Evolutionary conservation across 2,113 vertebrate genomes (phyloP).

Genomic region (Rana temporaria): DNA sequence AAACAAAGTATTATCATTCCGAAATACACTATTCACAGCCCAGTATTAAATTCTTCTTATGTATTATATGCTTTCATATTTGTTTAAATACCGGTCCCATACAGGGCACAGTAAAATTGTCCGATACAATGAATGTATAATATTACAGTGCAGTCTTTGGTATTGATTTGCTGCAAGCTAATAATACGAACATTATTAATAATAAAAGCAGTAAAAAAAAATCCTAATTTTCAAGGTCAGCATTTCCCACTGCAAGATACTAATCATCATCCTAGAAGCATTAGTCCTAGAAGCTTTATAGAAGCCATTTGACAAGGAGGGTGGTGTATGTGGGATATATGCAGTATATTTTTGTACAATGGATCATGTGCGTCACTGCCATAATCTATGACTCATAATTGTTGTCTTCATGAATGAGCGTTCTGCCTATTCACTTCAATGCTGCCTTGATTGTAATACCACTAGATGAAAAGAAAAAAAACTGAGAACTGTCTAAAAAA

Average conservation of each 20-base stretch:
- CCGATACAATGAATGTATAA: no score
- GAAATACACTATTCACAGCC: no score
- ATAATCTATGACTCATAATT: conserved; percentile 13
- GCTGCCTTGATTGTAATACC: neutral
- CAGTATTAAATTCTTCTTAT: no score
- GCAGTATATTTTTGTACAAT: neutral
- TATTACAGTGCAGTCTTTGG: neutral
- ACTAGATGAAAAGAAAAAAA: neutral
- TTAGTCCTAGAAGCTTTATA: neutral
- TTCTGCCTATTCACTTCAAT: neutral
- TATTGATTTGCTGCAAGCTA: neutral
- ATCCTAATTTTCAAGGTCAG: neutral
- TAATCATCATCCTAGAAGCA: neutral
- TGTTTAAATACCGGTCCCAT: no score
- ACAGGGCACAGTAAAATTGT: no score
- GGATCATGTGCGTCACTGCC: neutral
- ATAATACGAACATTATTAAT: neutral
- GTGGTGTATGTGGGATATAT: neutral
- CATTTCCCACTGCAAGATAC: neutral
- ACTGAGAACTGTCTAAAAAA: no score
- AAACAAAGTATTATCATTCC: no score
- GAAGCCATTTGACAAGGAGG: neutral
- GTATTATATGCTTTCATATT: no score
- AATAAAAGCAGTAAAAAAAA: neutral
- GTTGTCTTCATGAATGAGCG: neutral